Evolutionary conservation across 1,140 invertebrate genomes (phyloP), one percentile per base, ranked within the genome.

Genomic region (Drosophila quadrilineata): DNA sequence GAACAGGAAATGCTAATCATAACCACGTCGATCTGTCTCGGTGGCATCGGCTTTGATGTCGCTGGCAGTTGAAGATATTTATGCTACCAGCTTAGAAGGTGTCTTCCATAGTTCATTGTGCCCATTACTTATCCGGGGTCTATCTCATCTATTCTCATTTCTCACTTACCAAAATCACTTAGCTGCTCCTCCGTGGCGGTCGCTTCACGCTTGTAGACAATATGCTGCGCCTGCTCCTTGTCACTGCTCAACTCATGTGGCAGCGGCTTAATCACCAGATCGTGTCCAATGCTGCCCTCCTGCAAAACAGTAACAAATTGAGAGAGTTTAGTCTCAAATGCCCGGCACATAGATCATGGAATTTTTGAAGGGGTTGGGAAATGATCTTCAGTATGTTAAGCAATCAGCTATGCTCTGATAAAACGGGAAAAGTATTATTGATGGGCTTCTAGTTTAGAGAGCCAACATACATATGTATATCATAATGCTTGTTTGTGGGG

Each of bases 211-310:
- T 93, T 94, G 88, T 93, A 95, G 45, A 95, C 91, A 35, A 94
- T 91, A 82, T 94, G 93, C 31, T 92, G 91, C 6, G 90, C 90
- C 36, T 90, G 90, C 76, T 91, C 90, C 46, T 92, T 71, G 50
- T 80, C 68, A 73, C 80, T 63, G 62, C 75, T 75, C 2, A 89
- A 59, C 41, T 87, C 85, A 54, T 93, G 91, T 21, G 96, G 96
- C 50, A 97, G 91, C 53, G 97, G 96, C 80, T 95, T 93, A 77
- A 98, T 96, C 50, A 97, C 94, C 75, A 97, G 89, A 79, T 97
- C 94, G 84, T 95, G 93, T 53, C 96, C 96, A 66, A 98, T 96
- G 58, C 96, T 96, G 66, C 96, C 96, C 91, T 98, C 95, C 96
- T 97, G 90, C 54, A 89, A 90, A 71, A 26, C n/a, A 40, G 6